A percentile compares a stretch with the other conserved stretches of the same genome.
Evolutionary conservation across 2,113 vertebrate genomes (phyloP).

Genomic region (Hippolais icterina): DNA sequence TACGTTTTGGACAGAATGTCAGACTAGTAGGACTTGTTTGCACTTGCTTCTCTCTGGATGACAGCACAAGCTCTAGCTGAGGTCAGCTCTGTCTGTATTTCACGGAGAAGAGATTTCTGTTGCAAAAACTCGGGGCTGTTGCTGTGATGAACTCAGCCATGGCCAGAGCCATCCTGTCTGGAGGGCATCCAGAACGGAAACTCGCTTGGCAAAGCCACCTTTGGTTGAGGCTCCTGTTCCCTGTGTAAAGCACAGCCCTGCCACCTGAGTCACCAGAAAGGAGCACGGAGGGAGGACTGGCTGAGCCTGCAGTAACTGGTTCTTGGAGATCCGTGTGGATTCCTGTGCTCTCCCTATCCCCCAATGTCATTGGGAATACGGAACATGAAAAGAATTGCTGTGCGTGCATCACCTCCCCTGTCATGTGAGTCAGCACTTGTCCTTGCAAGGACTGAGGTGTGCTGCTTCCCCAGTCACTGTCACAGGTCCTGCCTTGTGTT

Average conservation of each 20-base stretch:
- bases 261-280: not conserved
- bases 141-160: not conserved
- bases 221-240: not conserved
- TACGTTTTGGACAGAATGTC: not conserved
- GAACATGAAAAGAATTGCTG: not conserved
- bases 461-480: not conserved
- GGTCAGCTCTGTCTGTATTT: slow-evolving; percentile 20
- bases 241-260: not conserved
- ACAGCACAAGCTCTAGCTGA: slow-evolving; percentile 27
- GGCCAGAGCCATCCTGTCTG: not conserved
- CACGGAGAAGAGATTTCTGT: not conserved
- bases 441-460: not conserved
- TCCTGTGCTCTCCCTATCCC: not conserved
- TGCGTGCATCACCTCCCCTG: not conserved
- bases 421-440: not conserved
- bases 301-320: slow-evolving; percentile 13
- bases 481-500: not conserved
- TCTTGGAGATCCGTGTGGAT: not conserved
- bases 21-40: not conserved
- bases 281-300: not conserved
- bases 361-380: not conserved
- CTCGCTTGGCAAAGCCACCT: not conserved
- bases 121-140: not conserved
- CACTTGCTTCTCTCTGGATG: slow-evolving; percentile 12
- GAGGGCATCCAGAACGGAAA: slow-evolving; percentile 15